phyloP scores from a whole-genome alignment of 2,888 invertebrate genomes.

The Trissolcus brochymenae region DNA sequence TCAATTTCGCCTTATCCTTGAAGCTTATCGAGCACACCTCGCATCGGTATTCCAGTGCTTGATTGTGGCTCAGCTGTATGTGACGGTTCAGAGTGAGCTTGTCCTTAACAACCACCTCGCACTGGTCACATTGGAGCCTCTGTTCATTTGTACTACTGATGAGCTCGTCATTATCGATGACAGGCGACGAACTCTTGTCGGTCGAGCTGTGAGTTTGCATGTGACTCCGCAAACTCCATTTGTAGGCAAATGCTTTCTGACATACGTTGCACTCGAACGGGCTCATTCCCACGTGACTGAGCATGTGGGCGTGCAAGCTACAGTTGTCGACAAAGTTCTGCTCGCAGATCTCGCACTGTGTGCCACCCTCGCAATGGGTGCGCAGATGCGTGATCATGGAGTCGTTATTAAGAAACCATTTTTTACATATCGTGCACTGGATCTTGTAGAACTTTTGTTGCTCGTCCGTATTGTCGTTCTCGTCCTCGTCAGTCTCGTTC shows the following conservation, averaged over 20 bases:
- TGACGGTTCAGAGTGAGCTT: slow-evolving; percentile 67
- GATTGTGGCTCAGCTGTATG: slow-evolving; percentile 62
- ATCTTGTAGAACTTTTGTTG: slow-evolving; percentile 72
- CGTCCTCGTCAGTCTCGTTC: slow-evolving; percentile 8
- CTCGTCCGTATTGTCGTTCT: slow-evolving; percentile 40
- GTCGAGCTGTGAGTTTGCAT: slow-evolving; percentile 64
- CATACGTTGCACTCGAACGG: slow-evolving; percentile 71
- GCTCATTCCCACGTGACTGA: slow-evolving; percentile 71
- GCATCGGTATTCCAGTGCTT: slow-evolving; percentile 64
- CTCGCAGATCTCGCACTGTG: slow-evolving; percentile 71
- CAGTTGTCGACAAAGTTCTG: slow-evolving; percentile 68
- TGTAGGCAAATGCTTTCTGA: slow-evolving; percentile 71
- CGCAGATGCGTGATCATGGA: slow-evolving; percentile 73
- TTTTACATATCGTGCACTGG: slow-evolving; percentile 72
- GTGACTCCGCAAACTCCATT: slow-evolving; percentile 70
- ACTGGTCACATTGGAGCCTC: slow-evolving; percentile 64
- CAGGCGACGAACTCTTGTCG: slow-evolving; percentile 35
- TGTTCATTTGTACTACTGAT: slow-evolving; percentile 50
- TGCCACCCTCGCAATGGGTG: slow-evolving; percentile 67
- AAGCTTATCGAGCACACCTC: slow-evolving; percentile 68
- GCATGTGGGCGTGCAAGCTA: slow-evolving; percentile 71
- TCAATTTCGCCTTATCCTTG: slow-evolving; percentile 66
- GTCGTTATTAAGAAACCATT: slow-evolving; percentile 74
- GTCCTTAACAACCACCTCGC: slow-evolving; percentile 65
- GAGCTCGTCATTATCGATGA: slow-evolving; percentile 60